A percentile compares a stretch with the other conserved stretches of the same genome.
Evolutionary conservation across 2,888 invertebrate genomes (phyloP).

Genomic region (Drosophila longiperda): DNA sequence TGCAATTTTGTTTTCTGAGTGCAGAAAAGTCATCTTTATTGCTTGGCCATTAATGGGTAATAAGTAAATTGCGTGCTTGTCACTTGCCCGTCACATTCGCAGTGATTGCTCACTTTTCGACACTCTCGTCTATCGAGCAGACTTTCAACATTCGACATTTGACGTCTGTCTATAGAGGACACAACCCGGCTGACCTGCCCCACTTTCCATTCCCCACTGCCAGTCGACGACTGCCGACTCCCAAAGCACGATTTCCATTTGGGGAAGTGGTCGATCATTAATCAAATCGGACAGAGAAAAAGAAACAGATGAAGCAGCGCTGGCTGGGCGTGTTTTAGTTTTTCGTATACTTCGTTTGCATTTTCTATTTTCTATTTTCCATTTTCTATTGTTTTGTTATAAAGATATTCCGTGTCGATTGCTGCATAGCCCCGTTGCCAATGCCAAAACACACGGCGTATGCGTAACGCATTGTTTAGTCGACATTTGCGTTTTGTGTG

Average conservation of each 20-base stretch:
- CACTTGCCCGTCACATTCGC: conserved; percentile 67
- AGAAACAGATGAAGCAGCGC: conserved; percentile 1
- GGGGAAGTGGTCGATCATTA: conserved; percentile 59
- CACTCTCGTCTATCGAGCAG: conserved; percentile 51
- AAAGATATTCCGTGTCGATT: conserved; percentile 72
- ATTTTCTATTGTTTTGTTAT: conserved; percentile 55
- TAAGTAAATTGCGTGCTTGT: conserved; percentile 82
- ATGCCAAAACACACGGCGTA: conserved; percentile 39
- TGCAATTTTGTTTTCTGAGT: background rate
- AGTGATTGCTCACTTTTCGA: conserved; percentile 80
- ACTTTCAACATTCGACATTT: conserved; percentile 46
- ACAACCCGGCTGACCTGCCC: conserved; percentile 38
- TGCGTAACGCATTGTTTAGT: conserved; percentile 54
- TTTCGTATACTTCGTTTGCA: conserved; percentile 55
- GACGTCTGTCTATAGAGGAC: conserved; percentile 37
- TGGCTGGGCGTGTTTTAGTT: conserved; percentile 55
- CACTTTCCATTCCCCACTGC: background rate
- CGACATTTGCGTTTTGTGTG: conserved; percentile 52
- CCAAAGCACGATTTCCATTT: conserved; percentile 13
- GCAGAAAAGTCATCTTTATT: conserved; percentile 19
- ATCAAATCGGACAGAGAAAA: conserved; percentile 60
- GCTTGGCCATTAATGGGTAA: conserved; percentile 79
- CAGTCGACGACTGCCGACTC: conserved; percentile 6
- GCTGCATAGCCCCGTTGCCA: conserved; percentile 19
- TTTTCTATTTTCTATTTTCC: conserved; percentile 67